Percentiles rank a stretch among this genome's conserved stretches.
These are phyloP conservation scores for Caenorhabditis becei DNA, from an alignment of 2,888 invertebrate species.

Conservation along the genomic window DNA sequence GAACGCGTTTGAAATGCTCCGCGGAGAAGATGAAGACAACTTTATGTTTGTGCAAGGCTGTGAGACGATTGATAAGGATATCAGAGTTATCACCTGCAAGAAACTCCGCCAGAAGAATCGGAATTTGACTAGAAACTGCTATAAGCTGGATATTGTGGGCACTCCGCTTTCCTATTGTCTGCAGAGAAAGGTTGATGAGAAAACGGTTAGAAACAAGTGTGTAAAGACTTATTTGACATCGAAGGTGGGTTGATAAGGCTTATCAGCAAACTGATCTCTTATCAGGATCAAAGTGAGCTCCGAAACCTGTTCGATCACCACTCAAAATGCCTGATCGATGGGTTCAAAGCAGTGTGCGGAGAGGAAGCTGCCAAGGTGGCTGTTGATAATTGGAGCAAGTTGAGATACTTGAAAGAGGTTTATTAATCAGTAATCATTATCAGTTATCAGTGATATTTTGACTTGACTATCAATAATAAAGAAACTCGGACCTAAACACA, in stretches of 20 bases:
- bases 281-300: conserved; percentile 14
- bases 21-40: conserved; percentile 49
- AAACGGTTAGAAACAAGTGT: conserved; percentile 27
- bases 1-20: conserved; percentile 39
- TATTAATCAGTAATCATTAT: neutral
- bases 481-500: conserved; percentile 16
- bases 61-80: conserved; percentile 45
- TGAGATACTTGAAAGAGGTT: conserved; percentile 36
- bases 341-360: conserved; percentile 30
- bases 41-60: conserved; percentile 47
- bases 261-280: neutral
- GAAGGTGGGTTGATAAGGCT: neutral
- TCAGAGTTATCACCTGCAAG: conserved; percentile 26
- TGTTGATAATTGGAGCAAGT: conserved; percentile 18
- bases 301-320: conserved; percentile 24
- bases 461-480: neutral
- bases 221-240: conserved; percentile 33
- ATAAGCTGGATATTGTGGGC: conserved; percentile 35
- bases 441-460: neutral
- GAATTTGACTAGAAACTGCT: conserved; percentile 28
- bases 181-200: conserved; percentile 23
- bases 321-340: conserved; percentile 29
- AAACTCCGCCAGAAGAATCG: conserved; percentile 22
- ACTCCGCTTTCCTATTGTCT: conserved; percentile 47
- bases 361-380: conserved; percentile 26